A percentile compares a stretch with the other conserved stretches of the same genome.
These are phyloP conservation scores for Tenualosa ilisha DNA, from an alignment of 2,797 vertebrate species.

Conservation along the genomic window DNA sequence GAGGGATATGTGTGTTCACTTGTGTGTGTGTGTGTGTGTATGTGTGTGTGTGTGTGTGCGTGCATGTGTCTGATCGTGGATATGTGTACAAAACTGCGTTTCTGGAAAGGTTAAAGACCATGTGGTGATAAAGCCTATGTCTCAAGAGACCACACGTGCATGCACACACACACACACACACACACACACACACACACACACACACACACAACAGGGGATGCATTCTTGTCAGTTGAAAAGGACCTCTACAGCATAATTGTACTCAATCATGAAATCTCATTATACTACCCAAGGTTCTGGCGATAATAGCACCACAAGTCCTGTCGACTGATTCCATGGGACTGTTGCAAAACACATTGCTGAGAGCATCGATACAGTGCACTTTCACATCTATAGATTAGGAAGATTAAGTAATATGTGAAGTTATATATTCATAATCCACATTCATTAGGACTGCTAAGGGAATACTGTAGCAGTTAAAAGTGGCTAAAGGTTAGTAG, in stretches of 20 bases:
- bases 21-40: background rate
- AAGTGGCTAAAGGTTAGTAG: too few species aligned
- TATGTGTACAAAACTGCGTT: background rate
- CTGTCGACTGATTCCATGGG: background rate
- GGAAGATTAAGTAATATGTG: too few species aligned
- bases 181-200: slow-evolving; percentile 1
- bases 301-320: background rate
- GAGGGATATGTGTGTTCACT: background rate
- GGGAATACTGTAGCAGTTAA: too few species aligned
- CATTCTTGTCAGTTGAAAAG: background rate
- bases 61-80: background rate
- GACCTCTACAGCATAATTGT: background rate
- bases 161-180: slow-evolving; percentile 3
- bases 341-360: background rate
- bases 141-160: background rate
- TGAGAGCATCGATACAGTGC: background rate
- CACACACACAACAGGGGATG: too few species aligned
- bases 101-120: slow-evolving; percentile 65
- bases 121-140: background rate
- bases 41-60: background rate
- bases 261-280: background rate
- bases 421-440: background rate
- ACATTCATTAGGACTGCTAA: too few species aligned
- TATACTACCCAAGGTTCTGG: too few species aligned
- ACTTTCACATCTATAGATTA: background rate